A percentile compares a stretch with the other conserved stretches of the same genome.
Evolutionary conservation across 2,113 vertebrate species (phyloP).

Genomic region (Spea bombifrons): DNA sequence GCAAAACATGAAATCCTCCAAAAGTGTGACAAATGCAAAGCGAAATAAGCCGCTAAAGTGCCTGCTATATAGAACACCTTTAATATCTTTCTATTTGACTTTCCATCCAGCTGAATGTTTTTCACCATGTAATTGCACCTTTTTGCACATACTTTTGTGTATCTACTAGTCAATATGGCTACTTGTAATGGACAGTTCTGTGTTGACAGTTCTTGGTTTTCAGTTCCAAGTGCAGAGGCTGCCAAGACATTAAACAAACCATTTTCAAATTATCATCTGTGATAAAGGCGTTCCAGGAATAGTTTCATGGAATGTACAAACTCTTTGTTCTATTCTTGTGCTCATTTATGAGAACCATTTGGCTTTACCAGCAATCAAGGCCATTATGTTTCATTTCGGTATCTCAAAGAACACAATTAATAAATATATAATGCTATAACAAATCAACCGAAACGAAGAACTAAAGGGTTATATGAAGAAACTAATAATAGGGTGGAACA

Average conservation of each 20-base stretch:
- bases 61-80: constrained; percentile 17
- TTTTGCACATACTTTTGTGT: constrained; percentile 25
- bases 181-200: constrained; percentile 4
- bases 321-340: no score
- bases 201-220: constrained; percentile 15
- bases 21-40: constrained; percentile 45
- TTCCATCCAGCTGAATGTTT: constrained; percentile 41
- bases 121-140: constrained; percentile 30
- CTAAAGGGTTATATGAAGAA: no score
- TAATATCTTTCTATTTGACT: constrained; percentile 37
- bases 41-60: constrained; percentile 29
- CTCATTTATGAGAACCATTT: no score
- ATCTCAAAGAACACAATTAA: no score
- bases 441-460: no score
- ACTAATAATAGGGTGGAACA: no score
- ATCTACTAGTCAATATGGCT: constrained; percentile 19
- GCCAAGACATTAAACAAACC: constrained; percentile 7
- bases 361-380: no score
- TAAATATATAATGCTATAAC: no score
- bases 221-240: constrained; percentile 17
- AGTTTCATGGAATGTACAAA: background rate
- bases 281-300: background rate
- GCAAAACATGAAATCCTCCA: constrained; percentile 25
- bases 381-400: no score
- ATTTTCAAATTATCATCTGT: constrained; percentile 26